A percentile compares a stretch with the other conserved stretches of the same genome.
These are phyloP conservation scores for Forbesichthys papilliferus DNA, from an alignment of 2,113 vertebrate species.

Conservation along the genomic window DNA sequence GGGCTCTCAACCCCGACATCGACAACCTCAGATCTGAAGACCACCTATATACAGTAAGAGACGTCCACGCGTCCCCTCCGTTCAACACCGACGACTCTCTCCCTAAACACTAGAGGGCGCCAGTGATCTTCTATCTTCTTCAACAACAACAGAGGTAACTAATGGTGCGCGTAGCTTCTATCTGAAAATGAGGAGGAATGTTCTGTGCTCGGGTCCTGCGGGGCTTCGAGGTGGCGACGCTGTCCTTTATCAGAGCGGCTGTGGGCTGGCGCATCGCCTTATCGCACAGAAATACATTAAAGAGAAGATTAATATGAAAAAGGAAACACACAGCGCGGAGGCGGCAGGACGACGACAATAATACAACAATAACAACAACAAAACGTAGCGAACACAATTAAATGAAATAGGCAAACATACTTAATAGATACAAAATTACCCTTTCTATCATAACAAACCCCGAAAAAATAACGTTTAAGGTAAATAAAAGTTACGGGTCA, in stretches of 20 bases:
- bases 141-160: not conserved
- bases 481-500: no score
- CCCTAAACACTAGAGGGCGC: constrained; percentile 61
- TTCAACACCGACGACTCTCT: not conserved
- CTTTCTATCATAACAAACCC: no score
- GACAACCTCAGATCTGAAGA: not conserved
- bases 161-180: not conserved
- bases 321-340: constrained; percentile 21
- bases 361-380: no score
- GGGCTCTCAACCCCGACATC: no score
- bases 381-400: no score
- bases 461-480: no score
- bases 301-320: constrained; percentile 55
- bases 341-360: not conserved
- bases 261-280: constrained; percentile 46
- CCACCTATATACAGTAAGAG: not conserved
- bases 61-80: not conserved
- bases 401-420: no score
- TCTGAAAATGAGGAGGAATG: constrained; percentile 27
- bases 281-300: constrained; percentile 60
- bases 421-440: no score
- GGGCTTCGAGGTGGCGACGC: constrained; percentile 20
- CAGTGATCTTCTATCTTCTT: constrained; percentile 36
- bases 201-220: constrained; percentile 24
- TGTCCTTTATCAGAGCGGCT: constrained; percentile 42